A percentile compares a stretch with the other conserved stretches of the same genome.
Conservation (phyloP, 2,113 vertebrate species). For the Pao palembangensis region DNA sequence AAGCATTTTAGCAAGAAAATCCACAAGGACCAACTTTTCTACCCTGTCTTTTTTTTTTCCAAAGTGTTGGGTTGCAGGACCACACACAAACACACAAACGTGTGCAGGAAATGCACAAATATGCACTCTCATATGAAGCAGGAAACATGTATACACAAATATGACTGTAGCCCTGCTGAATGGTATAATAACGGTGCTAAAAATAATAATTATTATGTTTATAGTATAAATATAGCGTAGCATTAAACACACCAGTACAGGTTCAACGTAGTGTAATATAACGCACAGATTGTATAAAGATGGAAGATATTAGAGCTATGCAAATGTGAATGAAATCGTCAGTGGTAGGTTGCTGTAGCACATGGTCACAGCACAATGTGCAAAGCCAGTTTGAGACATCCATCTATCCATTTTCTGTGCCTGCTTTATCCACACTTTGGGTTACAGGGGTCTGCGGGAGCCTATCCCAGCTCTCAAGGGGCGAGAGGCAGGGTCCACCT, state of each 20-base stretch:
- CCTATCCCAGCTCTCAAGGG: no score
- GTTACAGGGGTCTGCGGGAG: no score
- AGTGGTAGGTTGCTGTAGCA: no score
- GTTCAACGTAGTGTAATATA: background rate
- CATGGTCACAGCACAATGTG: no score
- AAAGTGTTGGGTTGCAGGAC: constrained; percentile 35
- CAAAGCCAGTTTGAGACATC: no score
- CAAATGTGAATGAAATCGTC: no score
- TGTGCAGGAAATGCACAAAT: constrained; percentile 18
- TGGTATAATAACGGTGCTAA: constrained; percentile 2
- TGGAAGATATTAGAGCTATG: no score
- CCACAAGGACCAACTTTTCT: constrained; percentile 39
- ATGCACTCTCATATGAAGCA: constrained; percentile 1
- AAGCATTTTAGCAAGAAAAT: constrained; percentile 45
- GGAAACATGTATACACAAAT: constrained; percentile 16
- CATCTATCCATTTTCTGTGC: no score
- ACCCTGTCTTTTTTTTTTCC: constrained; percentile 20
- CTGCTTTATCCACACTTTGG: no score
- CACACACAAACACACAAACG: constrained; percentile 48
- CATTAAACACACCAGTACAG: no score
- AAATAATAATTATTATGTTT: background rate
- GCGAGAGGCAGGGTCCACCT: no score
- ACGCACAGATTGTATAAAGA: no score
- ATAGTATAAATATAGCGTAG: background rate
- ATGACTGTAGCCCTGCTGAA: constrained; percentile 4